Evolutionary conservation across 2,113 vertebrate species (phyloP).

Genomic region (Tetraodon nigroviridis): DNA sequence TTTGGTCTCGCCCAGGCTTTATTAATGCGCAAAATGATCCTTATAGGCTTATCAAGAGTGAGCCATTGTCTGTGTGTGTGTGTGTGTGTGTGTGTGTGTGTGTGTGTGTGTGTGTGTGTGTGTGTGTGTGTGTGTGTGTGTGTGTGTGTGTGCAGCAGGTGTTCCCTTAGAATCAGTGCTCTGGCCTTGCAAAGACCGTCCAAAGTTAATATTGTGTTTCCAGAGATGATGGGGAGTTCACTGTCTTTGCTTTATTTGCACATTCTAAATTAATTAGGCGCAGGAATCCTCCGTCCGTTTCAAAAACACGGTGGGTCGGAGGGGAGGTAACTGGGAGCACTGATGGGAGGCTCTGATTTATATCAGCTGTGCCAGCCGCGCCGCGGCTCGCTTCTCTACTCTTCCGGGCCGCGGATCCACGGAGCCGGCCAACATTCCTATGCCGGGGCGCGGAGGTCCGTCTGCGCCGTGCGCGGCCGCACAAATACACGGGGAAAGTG

Average conservation of each 20-base stretch:
- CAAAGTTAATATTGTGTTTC: constrained; percentile 80
- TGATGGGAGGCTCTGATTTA: constrained; percentile 67
- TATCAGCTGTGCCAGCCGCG: constrained; percentile 52
- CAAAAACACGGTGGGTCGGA: constrained; percentile 69
- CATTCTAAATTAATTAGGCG: constrained; percentile 80
- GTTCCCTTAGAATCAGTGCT: constrained; percentile 60
- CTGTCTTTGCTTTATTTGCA: constrained; percentile 75
- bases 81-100: constrained; percentile 6
- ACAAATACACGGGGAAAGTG: background rate
- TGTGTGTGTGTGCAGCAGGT: constrained; percentile 64
- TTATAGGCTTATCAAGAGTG: background rate
- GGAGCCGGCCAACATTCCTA: constrained; percentile 67
- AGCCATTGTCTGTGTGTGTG: background rate
- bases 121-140: constrained; percentile 2
- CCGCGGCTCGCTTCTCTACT: constrained; percentile 54
- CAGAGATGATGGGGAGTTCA: constrained; percentile 72
- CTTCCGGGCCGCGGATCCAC: constrained; percentile 50
- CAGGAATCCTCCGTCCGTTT: constrained; percentile 71
- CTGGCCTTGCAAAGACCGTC: constrained; percentile 62
- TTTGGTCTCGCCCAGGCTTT: background rate
- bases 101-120: constrained; percentile 10
- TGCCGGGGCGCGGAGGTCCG: constrained; percentile 41
- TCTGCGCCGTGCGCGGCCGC: constrained; percentile 21
- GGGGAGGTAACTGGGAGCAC: constrained; percentile 41
- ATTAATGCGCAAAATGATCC: too few relatives aligned